These are phyloP conservation scores for Oceanodroma leucorhoa DNA, from an alignment of 2,797 vertebrate species.

Conservation along the genomic window DNA sequence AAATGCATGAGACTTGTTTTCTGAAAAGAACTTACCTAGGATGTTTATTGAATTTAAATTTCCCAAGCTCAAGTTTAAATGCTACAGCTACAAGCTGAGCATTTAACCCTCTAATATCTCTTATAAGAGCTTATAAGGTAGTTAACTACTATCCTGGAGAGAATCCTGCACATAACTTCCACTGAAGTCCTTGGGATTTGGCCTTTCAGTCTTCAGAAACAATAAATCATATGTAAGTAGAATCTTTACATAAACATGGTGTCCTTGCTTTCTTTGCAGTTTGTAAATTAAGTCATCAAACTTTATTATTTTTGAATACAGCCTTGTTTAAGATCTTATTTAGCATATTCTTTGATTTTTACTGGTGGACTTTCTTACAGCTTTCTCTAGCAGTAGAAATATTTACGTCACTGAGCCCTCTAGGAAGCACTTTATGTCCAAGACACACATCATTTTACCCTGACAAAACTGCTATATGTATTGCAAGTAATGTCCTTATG, in stretches of 20 bases:
- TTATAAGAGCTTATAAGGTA: background rate
- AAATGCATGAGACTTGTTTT: slow-evolving; percentile 54
- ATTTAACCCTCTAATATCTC: slow-evolving; percentile 33
- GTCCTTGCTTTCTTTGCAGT: background rate
- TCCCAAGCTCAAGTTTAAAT: slow-evolving; percentile 28
- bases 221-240: background rate
- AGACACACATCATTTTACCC: background rate
- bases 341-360: background rate
- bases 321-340: background rate
- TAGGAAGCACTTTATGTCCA: slow-evolving; percentile 1
- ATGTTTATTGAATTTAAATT: slow-evolving; percentile 59
- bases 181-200: background rate
- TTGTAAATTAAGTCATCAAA: background rate
- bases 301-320: background rate
- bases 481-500: background rate
- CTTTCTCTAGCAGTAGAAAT: background rate
- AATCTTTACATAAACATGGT: background rate
- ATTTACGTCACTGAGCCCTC: background rate
- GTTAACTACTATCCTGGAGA: background rate
- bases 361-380: background rate
- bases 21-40: slow-evolving; percentile 25
- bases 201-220: background rate
- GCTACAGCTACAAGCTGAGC: background rate
- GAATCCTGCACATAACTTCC: background rate
- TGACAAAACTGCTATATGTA: background rate